These are phyloP conservation scores for Folsomia candida DNA, from an alignment of 2,888 invertebrate genomes.

Conservation along the genomic window DNA sequence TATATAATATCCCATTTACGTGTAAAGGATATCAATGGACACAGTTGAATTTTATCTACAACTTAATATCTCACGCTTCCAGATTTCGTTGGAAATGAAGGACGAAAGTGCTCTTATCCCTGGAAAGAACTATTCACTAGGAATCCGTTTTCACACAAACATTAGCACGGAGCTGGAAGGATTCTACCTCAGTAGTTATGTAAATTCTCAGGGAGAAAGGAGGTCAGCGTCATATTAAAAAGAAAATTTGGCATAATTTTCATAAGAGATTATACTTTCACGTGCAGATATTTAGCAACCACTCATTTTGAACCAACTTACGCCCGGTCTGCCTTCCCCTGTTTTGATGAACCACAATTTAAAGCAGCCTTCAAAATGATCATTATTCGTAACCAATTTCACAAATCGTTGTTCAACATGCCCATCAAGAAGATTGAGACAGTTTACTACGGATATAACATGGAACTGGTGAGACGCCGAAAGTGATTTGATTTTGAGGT, in stretches of 20 bases:
- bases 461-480: slow-evolving; percentile 64
- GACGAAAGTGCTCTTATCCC: slow-evolving; percentile 53
- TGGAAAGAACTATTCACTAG: slow-evolving; percentile 78
- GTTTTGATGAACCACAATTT: slow-evolving; percentile 96
- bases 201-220: slow-evolving; percentile 64
- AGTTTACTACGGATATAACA: slow-evolving; percentile 74
- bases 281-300: slow-evolving; percentile 77
- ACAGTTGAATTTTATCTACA: too few species aligned
- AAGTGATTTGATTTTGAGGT: too few species aligned
- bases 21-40: too few species aligned
- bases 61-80: too few species aligned
- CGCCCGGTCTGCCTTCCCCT: slow-evolving; percentile 91
- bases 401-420: slow-evolving; percentile 77
- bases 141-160: slow-evolving; percentile 78
- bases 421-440: slow-evolving; percentile 67
- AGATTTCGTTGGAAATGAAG: slow-evolving; percentile 53
- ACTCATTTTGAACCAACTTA: slow-evolving; percentile 87
- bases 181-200: slow-evolving; percentile 82
- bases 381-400: slow-evolving; percentile 75
- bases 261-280: too few species aligned
- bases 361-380: slow-evolving; percentile 94
- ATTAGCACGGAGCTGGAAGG: slow-evolving; percentile 82
- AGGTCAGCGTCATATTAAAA: too few species aligned
- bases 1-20: too few species aligned
- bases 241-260: too few species aligned